Evolutionary conservation across 1,140 invertebrate species (phyloP).

Genomic region (Cephus cinctus): DNA sequence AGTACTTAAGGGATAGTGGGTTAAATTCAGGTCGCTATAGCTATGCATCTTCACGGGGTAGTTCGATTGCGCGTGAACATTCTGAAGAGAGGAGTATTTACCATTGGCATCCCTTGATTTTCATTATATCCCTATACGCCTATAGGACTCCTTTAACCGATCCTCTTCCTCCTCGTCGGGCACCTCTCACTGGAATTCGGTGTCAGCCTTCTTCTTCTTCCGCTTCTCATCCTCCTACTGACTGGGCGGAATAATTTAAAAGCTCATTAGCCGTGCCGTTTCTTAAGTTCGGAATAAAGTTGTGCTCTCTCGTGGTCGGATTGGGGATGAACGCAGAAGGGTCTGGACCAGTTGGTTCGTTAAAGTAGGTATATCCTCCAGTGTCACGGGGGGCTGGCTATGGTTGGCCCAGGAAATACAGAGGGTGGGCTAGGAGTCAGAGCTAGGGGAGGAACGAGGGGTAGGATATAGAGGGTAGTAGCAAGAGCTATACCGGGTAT

Average conservation of each 20-base stretch:
- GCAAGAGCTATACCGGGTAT: constrained; percentile 12
- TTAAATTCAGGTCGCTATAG: too few relatives aligned
- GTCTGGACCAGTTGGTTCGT: background rate
- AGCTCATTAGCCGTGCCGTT: constrained; percentile 50
- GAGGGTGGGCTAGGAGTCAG: too few relatives aligned
- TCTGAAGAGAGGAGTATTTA: too few relatives aligned
- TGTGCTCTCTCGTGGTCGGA: constrained; percentile 15
- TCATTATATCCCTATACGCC: too few relatives aligned
- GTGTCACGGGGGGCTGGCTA: background rate
- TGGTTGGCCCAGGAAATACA: background rate
- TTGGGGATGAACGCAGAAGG: too few relatives aligned
- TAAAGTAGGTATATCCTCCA: background rate
- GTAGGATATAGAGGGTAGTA: constrained; percentile 9
- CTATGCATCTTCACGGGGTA: too few relatives aligned
- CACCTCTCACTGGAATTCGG: background rate
- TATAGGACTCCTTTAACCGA: background rate
- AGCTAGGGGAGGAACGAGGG: too few relatives aligned
- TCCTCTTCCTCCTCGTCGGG: constrained; percentile 6
- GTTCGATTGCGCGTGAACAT: too few relatives aligned
- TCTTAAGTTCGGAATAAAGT: constrained; percentile 46
- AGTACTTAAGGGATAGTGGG: too few relatives aligned
- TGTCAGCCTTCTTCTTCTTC: background rate
- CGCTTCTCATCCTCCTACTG: background rate
- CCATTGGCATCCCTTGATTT: too few relatives aligned
- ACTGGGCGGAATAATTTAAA: constrained; percentile 45